Conservation (phyloP, 30 jellyfish, hydroid and myxozoan genomes). For the Hydra vulgaris region DNA sequence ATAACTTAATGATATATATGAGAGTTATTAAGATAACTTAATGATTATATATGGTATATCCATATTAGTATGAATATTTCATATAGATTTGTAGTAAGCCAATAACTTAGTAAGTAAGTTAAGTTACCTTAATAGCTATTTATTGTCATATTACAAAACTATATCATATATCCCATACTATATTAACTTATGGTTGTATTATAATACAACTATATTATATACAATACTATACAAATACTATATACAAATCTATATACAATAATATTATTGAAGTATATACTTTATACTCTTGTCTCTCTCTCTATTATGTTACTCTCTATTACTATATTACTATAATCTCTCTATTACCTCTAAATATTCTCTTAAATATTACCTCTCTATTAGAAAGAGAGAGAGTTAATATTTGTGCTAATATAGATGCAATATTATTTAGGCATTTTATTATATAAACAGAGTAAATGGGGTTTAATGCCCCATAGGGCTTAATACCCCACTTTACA, state of each 20-base stretch:
- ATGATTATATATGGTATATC: neutral
- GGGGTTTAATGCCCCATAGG: neutral
- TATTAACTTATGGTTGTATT: slow-evolving; percentile 1
- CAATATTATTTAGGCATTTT: neutral
- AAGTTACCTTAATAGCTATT: neutral
- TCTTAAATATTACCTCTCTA: neutral
- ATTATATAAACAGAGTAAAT: neutral
- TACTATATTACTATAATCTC: neutral
- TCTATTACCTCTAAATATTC: neutral
- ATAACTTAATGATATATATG: neutral
- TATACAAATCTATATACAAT: neutral
- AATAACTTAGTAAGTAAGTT: neutral
- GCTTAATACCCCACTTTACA: neutral
- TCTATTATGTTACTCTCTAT: neutral
- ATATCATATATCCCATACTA: neutral
- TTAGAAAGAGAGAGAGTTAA: neutral
- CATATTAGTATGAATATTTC: neutral
- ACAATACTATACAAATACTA: neutral
- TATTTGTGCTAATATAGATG: neutral
- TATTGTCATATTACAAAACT: neutral
- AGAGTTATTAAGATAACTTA: neutral
- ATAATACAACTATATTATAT: neutral
- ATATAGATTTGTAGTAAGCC: neutral
- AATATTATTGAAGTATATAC: neutral
- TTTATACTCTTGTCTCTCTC: neutral